Conservation (phyloP, 2,888 invertebrate species). For the Agonopterix alstromeriana region DNA sequence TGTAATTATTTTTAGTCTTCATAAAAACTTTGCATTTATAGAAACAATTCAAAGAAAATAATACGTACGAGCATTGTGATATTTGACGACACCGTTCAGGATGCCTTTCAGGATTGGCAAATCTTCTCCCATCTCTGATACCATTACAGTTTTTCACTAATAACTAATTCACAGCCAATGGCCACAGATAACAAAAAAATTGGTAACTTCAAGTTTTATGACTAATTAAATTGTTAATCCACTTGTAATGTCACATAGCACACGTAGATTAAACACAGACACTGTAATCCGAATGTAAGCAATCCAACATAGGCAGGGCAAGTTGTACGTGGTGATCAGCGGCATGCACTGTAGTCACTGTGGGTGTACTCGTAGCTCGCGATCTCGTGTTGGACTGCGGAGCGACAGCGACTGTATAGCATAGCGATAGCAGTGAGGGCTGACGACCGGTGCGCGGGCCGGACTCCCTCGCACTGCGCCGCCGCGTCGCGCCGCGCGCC, state of each 20-base stretch:
- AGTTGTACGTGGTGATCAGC: slow-evolving; percentile 43
- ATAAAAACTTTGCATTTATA: background rate
- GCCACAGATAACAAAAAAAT: slow-evolving; percentile 58
- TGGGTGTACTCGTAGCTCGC: slow-evolving; percentile 35
- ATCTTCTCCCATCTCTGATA: slow-evolving; percentile 89
- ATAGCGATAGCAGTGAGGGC: slow-evolving; percentile 61
- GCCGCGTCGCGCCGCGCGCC: slow-evolving; percentile 57
- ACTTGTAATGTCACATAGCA: slow-evolving; percentile 57
- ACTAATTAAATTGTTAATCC: slow-evolving; percentile 37
- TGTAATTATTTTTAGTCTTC: background rate
- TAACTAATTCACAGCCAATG: slow-evolving; percentile 70
- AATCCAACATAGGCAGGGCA: slow-evolving; percentile 46
- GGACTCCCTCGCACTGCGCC: slow-evolving; percentile 77
- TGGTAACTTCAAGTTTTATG: slow-evolving; percentile 60
- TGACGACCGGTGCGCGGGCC: slow-evolving; percentile 76
- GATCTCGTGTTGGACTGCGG: slow-evolving; percentile 54
- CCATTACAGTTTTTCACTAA: slow-evolving; percentile 66
- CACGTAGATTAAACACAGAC: slow-evolving; percentile 41
- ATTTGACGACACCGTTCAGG: slow-evolving; percentile 92
- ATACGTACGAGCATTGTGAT: slow-evolving; percentile 96
- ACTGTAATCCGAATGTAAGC: slow-evolving; percentile 65
- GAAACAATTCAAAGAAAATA: slow-evolving; percentile 29
- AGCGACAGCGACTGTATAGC: slow-evolving; percentile 33
- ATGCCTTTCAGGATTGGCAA: slow-evolving; percentile 93
- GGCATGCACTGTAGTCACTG: slow-evolving; percentile 36